A percentile compares a stretch with the other conserved stretches of the same genome.
These are phyloP conservation scores for Barypeithes pellucidus DNA, from an alignment of 2,888 invertebrate genomes.

Conservation along the genomic window DNA sequence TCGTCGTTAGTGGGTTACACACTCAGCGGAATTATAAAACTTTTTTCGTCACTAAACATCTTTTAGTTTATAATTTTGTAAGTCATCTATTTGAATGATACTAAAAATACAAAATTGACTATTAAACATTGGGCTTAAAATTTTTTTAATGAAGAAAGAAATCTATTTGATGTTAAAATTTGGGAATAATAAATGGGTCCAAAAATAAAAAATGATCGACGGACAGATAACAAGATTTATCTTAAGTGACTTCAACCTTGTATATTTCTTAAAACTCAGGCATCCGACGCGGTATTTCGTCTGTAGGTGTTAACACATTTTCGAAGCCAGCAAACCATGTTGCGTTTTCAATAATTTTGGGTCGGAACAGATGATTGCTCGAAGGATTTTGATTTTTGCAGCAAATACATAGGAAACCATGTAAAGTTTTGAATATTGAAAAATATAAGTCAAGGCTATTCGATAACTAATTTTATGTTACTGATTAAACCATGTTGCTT, in stretches of 20 bases:
- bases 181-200: constrained; percentile 32
- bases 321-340: constrained; percentile 43
- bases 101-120: too few relatives aligned
- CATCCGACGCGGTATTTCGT: constrained; percentile 47
- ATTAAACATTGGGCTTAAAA: too few relatives aligned
- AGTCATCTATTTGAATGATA: too few relatives aligned
- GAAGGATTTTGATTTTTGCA: not conserved
- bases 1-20: too few relatives aligned
- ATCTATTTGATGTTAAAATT: not conserved
- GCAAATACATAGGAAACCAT: not conserved
- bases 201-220: constrained; percentile 39
- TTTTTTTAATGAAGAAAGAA: too few relatives aligned
- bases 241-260: constrained; percentile 34
- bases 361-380: constrained; percentile 34
- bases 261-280: constrained; percentile 33
- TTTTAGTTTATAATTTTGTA: too few relatives aligned
- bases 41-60: too few relatives aligned
- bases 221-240: constrained; percentile 31
- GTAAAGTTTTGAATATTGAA: not conserved
- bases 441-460: too few relatives aligned
- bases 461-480: too few relatives aligned
- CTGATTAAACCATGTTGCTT: too few relatives aligned
- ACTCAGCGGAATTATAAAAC: too few relatives aligned
- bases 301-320: constrained; percentile 50
- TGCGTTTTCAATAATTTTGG: constrained; percentile 32